These are phyloP conservation scores for Iguana delicatissima DNA, from an alignment of 2,797 vertebrate species.

Conservation along the genomic window DNA sequence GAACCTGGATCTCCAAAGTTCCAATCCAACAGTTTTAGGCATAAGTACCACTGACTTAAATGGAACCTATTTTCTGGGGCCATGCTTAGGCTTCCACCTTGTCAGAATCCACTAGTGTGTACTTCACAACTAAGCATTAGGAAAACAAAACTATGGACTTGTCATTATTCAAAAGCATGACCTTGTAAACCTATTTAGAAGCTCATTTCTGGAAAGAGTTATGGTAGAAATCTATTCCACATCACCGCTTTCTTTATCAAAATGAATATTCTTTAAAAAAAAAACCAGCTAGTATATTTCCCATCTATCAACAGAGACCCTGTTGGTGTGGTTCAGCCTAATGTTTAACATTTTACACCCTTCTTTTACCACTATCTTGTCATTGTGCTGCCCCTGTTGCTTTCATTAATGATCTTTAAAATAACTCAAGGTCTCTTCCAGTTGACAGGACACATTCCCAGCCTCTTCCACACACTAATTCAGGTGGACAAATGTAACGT, in stretches of 20 bases:
- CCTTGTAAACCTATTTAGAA: constrained; percentile 16
- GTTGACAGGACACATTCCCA: background rate
- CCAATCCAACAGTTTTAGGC: background rate
- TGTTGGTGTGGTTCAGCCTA: background rate
- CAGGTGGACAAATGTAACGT: background rate
- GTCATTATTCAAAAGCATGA: background rate
- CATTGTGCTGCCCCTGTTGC: constrained; percentile 18
- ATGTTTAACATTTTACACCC: constrained; percentile 29
- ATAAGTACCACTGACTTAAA: background rate
- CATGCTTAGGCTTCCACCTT: background rate
- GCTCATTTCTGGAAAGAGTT: background rate
- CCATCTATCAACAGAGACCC: constrained; percentile 35
- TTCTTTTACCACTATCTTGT: constrained; percentile 12
- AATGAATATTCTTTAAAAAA: constrained; percentile 21
- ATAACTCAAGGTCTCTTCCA: background rate
- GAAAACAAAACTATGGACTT: background rate
- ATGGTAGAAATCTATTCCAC: constrained; percentile 38
- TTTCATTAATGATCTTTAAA: background rate
- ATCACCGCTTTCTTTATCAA: constrained; percentile 31
- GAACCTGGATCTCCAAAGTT: background rate
- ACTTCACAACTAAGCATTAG: background rate
- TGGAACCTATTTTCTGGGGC: constrained; percentile 11
- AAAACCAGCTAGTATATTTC: constrained; percentile 33
- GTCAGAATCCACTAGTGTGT: background rate
- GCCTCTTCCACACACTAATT: background rate